These are phyloP conservation scores for Eumeta japonica DNA, from an alignment of 1,140 invertebrate genomes.

Conservation along the genomic window DNA sequence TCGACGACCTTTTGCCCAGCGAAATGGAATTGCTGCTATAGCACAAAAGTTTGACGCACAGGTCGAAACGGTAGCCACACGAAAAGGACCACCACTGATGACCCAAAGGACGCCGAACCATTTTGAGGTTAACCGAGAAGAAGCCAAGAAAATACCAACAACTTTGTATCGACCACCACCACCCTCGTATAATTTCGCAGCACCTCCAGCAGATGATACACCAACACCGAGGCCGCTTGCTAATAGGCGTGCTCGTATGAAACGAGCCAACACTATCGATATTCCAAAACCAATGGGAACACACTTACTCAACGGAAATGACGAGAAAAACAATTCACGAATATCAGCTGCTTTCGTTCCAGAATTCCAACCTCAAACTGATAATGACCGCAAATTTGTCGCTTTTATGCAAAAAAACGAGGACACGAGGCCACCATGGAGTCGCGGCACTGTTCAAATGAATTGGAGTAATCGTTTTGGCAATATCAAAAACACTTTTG, in stretches of 20 bases:
- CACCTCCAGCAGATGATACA: conserved; percentile 37
- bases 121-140: conserved; percentile 20
- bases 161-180: conserved; percentile 39
- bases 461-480: conserved; percentile 81
- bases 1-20: conserved; percentile 28
- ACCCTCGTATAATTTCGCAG: conserved; percentile 45
- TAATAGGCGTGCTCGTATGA: conserved; percentile 74
- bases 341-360: conserved; percentile 57
- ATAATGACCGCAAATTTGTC: conserved; percentile 80
- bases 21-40: conserved; percentile 37
- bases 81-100: conserved; percentile 21
- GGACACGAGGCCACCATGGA: conserved; percentile 35
- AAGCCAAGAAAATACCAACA: conserved; percentile 23
- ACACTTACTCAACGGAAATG: conserved; percentile 50
- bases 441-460: conserved; percentile 30
- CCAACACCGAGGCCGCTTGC: conserved; percentile 39
- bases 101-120: conserved; percentile 8
- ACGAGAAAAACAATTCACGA: conserved; percentile 27
- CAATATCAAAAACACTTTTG: conserved; percentile 83
- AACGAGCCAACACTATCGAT: conserved; percentile 84
- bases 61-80: conserved; percentile 20
- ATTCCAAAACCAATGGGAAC: conserved; percentile 71
- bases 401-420: conserved; percentile 77
- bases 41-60: conserved; percentile 42
- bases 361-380: conserved; percentile 75